A percentile compares a stretch with the other conserved stretches of the same genome.
Conservation (phyloP, 2,888 invertebrate species). For the Machimus rusticus region DNA sequence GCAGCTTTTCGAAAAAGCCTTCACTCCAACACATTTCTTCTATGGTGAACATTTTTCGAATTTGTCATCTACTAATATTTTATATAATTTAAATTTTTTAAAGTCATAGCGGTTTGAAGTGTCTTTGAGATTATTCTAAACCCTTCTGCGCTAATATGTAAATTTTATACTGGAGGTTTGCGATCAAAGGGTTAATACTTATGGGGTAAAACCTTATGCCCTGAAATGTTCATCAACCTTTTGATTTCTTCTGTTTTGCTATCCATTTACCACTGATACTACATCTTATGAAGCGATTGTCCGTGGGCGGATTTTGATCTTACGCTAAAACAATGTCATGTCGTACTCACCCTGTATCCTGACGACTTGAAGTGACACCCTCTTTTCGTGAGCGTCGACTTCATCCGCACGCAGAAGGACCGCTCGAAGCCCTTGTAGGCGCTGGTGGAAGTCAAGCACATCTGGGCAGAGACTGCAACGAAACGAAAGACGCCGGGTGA, state of each 20-base stretch:
- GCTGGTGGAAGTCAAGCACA: constrained; percentile 76
- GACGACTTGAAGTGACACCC: constrained; percentile 97
- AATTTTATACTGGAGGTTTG: too few relatives aligned
- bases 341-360: constrained; percentile 88
- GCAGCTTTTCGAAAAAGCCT: too few relatives aligned
- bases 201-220: not conserved
- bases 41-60: too few relatives aligned
- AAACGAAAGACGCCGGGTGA: constrained; percentile 45
- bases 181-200: not conserved
- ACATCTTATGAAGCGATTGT: not conserved
- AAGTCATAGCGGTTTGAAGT: too few relatives aligned
- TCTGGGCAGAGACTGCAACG: constrained; percentile 79
- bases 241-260: not conserved
- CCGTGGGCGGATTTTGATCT: not conserved
- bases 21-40: too few relatives aligned
- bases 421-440: constrained; percentile 87
- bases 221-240: not conserved
- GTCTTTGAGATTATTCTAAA: too few relatives aligned
- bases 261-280: not conserved
- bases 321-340: too few relatives aligned
- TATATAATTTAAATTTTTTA: too few relatives aligned
- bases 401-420: constrained; percentile 96
- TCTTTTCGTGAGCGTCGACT: constrained; percentile 95
- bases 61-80: too few relatives aligned
- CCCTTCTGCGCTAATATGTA: too few relatives aligned